Evolutionary conservation across 2,797 vertebrate genomes (phyloP), one percentile per base, ranked within the genome.

Genomic region (Enteromius viviparus): DNA sequence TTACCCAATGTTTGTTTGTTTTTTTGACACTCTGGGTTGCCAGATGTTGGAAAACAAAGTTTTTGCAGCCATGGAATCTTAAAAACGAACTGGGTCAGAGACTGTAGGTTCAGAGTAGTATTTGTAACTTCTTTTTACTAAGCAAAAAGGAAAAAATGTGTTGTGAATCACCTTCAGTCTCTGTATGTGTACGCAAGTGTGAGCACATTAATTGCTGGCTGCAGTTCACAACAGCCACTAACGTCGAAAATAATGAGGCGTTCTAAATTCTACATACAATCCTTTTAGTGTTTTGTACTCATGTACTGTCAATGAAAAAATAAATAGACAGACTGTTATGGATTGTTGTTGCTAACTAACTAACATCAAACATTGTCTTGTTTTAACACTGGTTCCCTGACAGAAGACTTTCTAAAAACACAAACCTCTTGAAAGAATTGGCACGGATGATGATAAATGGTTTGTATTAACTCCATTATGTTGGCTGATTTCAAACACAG

Each of bases 401-500:
- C 78, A 78, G 47, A 83, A 74, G 32, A 86, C 81, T 83, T 74
- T 19, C 10, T 45, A 72, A 53, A 72, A 65, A 80, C 69, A 69
- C 49, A 84, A 85, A 83, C 76, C 66, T 83, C 26, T 58, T 37
- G 58, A 37, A 84, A 32, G 60, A 86, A 58, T 82, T 75, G 78
- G 85, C 84, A 55, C 69, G 51, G 34, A 77, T 81, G 71, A 79
- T 83, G 88, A 88, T 88, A 78, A 88, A 87, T 84, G 86, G 87
- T 79, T 81, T 77, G 81, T 78, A 84, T 86, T 86, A 87, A 87
- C 78, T 77, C 75, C 78, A 86, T 88, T 88, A 91, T 88, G 87
- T 89, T 78, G 91, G 85, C 86, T 89, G 87, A 92, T 84, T 91
- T 88, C 88, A 87, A 92, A 91, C 89, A 92, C 86, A 69, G 80